These are phyloP conservation scores for Nycteola revayana DNA, from an alignment of 2,888 invertebrate species.

Conservation along the genomic window DNA sequence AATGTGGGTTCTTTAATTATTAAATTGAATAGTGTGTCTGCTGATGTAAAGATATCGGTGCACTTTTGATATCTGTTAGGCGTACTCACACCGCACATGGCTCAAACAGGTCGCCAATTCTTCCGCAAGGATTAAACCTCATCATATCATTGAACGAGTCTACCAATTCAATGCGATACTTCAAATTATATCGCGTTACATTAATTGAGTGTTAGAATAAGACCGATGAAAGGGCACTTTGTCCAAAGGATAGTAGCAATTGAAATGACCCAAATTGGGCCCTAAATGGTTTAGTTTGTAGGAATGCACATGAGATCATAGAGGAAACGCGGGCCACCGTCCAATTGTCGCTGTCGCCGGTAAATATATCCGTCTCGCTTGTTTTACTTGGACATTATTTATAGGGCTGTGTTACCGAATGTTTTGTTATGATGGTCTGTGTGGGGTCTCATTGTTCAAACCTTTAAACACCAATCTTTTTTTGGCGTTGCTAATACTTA, in stretches of 20 bases:
- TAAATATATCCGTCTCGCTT: constrained; percentile 36
- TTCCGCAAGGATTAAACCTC: too few species aligned
- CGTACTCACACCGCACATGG: too few species aligned
- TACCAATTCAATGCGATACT: not conserved
- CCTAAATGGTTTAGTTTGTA: constrained; percentile 40
- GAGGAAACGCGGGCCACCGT: constrained; percentile 46
- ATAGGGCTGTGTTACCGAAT: constrained; percentile 3
- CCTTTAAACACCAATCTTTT: too few species aligned
- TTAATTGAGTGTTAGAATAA: constrained; percentile 8
- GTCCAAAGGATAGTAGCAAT: constrained; percentile 34
- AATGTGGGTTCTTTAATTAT: too few species aligned
- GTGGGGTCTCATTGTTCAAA: too few species aligned
- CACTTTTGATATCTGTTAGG: too few species aligned
- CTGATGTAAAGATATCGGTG: too few species aligned
- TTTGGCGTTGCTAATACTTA: too few species aligned
- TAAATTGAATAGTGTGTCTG: too few species aligned
- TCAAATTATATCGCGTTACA: constrained; percentile 22
- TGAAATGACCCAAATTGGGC: constrained; percentile 48
- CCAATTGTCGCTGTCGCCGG: constrained; percentile 38
- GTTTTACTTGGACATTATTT: constrained; percentile 20
- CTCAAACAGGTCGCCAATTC: too few species aligned
- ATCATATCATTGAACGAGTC: too few species aligned
- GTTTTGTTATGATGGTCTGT: too few species aligned
- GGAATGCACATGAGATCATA: constrained; percentile 56
- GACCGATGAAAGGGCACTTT: constrained; percentile 25